A percentile compares a stretch with the other conserved stretches of the same genome.
These are phyloP conservation scores for Penaeus indicus DNA, from an alignment of 1,140 invertebrate genomes.

Conservation along the genomic window DNA sequence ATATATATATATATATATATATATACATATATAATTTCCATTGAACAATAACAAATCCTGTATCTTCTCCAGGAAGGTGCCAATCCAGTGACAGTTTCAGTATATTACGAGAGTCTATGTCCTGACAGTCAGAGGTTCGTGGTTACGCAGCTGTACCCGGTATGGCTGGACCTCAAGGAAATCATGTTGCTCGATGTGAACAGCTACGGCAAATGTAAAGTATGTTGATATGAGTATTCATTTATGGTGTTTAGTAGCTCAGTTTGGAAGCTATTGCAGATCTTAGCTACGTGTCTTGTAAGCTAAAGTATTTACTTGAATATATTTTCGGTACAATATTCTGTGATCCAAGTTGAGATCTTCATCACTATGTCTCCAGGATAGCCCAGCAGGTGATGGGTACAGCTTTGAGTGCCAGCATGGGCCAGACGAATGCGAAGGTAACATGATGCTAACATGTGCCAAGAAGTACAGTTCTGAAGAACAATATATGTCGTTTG, in stretches of 20 bases:
- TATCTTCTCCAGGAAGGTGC: background rate
- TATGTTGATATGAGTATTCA: constrained; percentile 69
- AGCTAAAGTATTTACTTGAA: too few relatives aligned
- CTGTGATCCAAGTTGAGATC: too few relatives aligned
- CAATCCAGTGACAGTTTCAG: constrained; percentile 74
- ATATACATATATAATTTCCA: too few relatives aligned
- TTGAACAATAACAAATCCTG: too few relatives aligned
- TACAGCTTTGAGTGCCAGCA: constrained; percentile 85
- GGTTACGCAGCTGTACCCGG: constrained; percentile 80
- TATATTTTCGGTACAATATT: too few relatives aligned
- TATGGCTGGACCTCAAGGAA: constrained; percentile 69
- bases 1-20: too few relatives aligned
- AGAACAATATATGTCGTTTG: constrained; percentile 41
- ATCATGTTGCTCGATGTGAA: constrained; percentile 73
- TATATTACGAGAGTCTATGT: constrained; percentile 94
- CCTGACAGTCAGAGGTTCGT: constrained; percentile 91
- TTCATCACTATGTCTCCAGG: background rate
- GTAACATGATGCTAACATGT: constrained; percentile 89
- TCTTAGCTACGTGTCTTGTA: too few relatives aligned
- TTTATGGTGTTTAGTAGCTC: too few relatives aligned
- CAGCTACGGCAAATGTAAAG: constrained; percentile 91
- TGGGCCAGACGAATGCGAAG: constrained; percentile 83
- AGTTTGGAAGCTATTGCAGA: too few relatives aligned
- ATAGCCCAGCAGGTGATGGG: background rate
- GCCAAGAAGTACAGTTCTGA: constrained; percentile 73